Evolutionary conservation across 2,888 invertebrate species (phyloP).

Genomic region (Panzeria rudis): DNA sequence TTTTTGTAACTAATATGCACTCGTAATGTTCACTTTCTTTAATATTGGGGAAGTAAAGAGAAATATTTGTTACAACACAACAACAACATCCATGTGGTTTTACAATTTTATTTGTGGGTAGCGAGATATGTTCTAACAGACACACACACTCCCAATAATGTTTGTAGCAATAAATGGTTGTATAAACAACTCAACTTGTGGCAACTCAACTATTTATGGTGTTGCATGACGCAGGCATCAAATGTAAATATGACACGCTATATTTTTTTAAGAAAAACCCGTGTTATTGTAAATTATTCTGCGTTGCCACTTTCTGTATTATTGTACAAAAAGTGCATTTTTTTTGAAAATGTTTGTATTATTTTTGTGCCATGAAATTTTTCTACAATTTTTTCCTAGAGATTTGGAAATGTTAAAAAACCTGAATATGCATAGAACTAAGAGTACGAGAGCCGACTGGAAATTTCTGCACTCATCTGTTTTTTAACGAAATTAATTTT

Average conservation of each 20-base stretch:
- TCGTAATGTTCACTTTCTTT: conserved; percentile 6
- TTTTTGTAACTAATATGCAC: background rate
- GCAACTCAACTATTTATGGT: conserved; percentile 51
- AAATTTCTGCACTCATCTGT: too few relatives aligned
- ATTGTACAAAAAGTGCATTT: too few relatives aligned
- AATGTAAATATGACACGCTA: conserved; percentile 54
- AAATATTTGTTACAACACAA: conserved; percentile 28
- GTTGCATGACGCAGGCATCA: conserved; percentile 60
- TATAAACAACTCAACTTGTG: conserved; percentile 53
- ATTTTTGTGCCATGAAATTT: too few relatives aligned
- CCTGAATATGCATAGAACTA: too few relatives aligned
- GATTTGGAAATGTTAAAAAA: too few relatives aligned
- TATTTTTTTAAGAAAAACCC: background rate
- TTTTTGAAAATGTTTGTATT: too few relatives aligned
- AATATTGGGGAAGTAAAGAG: background rate
- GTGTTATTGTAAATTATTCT: conserved; percentile 19
- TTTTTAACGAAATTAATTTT: too few relatives aligned
- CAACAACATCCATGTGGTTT: conserved; percentile 39
- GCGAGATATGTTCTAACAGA: conserved; percentile 1
- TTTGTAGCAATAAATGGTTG: conserved; percentile 39
- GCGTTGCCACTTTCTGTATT: too few relatives aligned
- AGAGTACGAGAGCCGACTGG: too few relatives aligned
- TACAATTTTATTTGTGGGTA: conserved; percentile 50
- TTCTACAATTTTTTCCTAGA: too few relatives aligned
- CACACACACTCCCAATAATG: background rate